phyloP scores from a whole-genome alignment of 2,113 vertebrate genomes.

The Danionella cerebrum region DNA sequence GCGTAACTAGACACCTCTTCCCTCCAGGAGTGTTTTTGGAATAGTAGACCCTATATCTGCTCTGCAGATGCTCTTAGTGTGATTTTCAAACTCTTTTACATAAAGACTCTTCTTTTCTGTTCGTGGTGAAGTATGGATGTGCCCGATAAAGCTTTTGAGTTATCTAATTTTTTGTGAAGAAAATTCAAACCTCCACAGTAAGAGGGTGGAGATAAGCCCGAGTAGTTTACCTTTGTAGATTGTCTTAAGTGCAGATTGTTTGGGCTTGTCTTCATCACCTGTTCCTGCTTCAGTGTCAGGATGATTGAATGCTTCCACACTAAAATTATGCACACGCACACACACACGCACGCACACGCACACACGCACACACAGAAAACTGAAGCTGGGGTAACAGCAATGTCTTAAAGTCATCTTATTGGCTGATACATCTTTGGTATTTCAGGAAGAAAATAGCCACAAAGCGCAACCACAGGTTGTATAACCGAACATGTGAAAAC shows the following conservation, averaged over 20 bases:
- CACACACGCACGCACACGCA: neutral
- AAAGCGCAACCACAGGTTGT: too few relatives aligned
- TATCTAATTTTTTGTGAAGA: too few relatives aligned
- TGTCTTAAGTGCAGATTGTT: constrained; percentile 28
- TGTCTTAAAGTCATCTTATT: too few relatives aligned
- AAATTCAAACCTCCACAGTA: neutral
- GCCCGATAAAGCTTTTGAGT: too few relatives aligned
- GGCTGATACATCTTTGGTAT: too few relatives aligned
- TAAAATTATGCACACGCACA: neutral
- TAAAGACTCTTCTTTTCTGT: constrained; percentile 17
- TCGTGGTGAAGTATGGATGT: neutral
- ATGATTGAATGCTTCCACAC: constrained; percentile 11
- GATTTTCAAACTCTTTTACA: constrained; percentile 12
- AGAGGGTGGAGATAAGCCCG: neutral
- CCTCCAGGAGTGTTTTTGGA: constrained; percentile 29
- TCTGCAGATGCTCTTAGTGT: constrained; percentile 21
- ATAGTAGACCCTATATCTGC: constrained; percentile 7
- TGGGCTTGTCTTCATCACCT: constrained; percentile 33
- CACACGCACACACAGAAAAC: neutral
- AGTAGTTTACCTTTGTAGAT: constrained; percentile 28
- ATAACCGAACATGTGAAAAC: too few relatives aligned
- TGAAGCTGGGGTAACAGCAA: neutral
- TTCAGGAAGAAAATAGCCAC: too few relatives aligned
- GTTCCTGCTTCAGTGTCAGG: constrained; percentile 10
- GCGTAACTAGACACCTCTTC: constrained; percentile 38